Conservation (phyloP, 35 echinoderm and acorn worm species). For the Strongylocentrotus purpuratus region DNA sequence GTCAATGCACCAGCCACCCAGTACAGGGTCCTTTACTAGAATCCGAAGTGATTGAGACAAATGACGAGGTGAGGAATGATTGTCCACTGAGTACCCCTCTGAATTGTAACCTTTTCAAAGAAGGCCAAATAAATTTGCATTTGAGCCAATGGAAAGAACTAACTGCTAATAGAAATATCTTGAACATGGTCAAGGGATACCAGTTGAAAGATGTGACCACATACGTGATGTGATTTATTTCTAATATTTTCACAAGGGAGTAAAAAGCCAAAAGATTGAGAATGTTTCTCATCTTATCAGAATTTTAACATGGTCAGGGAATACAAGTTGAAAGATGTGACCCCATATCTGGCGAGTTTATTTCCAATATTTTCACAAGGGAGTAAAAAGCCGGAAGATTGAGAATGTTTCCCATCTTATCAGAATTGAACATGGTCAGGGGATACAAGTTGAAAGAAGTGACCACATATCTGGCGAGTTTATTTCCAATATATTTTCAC, state of each 20-base stretch:
- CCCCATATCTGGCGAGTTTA: slow-evolving; percentile 47
- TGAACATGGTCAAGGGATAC: slow-evolving; percentile 64
- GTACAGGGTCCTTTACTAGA: too few species aligned
- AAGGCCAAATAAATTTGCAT: too few species aligned
- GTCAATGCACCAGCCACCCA: too few species aligned
- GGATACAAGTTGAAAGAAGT: slow-evolving; percentile 57
- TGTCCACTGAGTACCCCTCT: too few species aligned
- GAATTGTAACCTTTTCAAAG: too few species aligned
- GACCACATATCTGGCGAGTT: slow-evolving; percentile 41
- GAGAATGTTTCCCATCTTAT: slow-evolving; percentile 74
- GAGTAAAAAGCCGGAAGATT: slow-evolving; percentile 67
- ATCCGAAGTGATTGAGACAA: too few species aligned
- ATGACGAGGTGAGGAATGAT: too few species aligned
- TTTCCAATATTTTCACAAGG: slow-evolving; percentile 80
- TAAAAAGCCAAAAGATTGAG: slow-evolving; percentile 67
- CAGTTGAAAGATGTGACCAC: slow-evolving; percentile 54
- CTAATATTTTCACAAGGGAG: slow-evolving; percentile 69
- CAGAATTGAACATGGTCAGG: slow-evolving; percentile 7
- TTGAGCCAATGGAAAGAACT: slow-evolving; percentile 52
- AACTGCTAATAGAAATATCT: slow-evolving; percentile 64
- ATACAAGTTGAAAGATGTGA: slow-evolving; percentile 57
- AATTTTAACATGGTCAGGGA: background rate
- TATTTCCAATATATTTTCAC: slow-evolving; percentile 85
- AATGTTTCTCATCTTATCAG: slow-evolving; percentile 75
- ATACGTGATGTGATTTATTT: slow-evolving; percentile 55